These are phyloP conservation scores for Sisyra nigra DNA, from an alignment of 2,888 invertebrate genomes.

Conservation along the genomic window DNA sequence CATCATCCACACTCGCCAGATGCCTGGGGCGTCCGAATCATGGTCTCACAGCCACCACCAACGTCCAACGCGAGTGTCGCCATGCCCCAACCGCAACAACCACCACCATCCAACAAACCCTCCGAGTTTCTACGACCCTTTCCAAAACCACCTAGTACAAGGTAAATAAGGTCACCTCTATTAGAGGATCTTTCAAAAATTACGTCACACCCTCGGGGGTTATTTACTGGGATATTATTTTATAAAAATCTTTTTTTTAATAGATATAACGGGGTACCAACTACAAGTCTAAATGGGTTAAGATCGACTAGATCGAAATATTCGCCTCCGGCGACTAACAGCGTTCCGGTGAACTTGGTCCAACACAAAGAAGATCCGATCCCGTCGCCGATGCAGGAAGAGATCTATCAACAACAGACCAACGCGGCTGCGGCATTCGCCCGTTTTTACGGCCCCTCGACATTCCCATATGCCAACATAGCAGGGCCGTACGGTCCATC, in stretches of 20 bases:
- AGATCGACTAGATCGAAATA: slow-evolving; percentile 17
- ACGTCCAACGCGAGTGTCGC: neutral
- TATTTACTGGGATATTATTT: too few species aligned
- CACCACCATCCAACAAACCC: slow-evolving; percentile 26
- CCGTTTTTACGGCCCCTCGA: slow-evolving; percentile 19
- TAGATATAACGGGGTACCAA: slow-evolving; percentile 10
- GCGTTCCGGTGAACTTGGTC: slow-evolving; percentile 27
- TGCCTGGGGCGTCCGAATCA: neutral
- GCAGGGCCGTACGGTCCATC: slow-evolving; percentile 14
- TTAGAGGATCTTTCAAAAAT: slow-evolving; percentile 6
- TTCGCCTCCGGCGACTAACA: slow-evolving; percentile 20
- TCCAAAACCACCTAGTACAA: slow-evolving; percentile 39
- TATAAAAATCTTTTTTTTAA: neutral
- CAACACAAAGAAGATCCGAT: slow-evolving; percentile 24
- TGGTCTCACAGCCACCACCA: neutral
- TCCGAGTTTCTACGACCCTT: slow-evolving; percentile 48
- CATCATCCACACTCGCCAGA: neutral
- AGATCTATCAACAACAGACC: slow-evolving; percentile 12
- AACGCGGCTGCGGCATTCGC: slow-evolving; percentile 17
- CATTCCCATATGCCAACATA: slow-evolving; percentile 13
- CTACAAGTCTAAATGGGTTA: neutral
- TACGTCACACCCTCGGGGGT: too few species aligned
- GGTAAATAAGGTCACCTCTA: too few species aligned
- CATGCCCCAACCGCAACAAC: slow-evolving; percentile 9
- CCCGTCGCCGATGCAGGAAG: slow-evolving; percentile 6